These are phyloP conservation scores for Halotydeus destructor DNA, from an alignment of 1,140 invertebrate genomes.

Conservation along the genomic window DNA sequence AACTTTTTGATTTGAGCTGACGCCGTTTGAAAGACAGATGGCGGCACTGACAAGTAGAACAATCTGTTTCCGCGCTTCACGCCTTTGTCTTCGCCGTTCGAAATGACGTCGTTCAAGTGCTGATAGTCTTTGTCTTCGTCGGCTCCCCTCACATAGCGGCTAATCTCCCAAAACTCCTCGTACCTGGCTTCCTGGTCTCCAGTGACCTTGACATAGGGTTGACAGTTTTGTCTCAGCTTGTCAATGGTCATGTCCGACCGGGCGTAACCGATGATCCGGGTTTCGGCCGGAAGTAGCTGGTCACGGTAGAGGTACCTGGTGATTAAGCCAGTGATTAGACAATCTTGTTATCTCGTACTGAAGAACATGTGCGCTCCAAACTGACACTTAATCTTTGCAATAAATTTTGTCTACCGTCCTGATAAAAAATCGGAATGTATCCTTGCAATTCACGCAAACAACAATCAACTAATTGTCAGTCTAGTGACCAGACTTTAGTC, in stretches of 20 bases:
- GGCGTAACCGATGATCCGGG: slow-evolving; percentile 81
- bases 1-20: slow-evolving; percentile 61
- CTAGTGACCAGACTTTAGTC: no score
- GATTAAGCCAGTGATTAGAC: no score
- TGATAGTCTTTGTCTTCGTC: slow-evolving; percentile 57
- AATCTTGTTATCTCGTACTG: no score
- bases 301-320: slow-evolving; percentile 71
- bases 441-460: no score
- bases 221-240: slow-evolving; percentile 22
- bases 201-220: slow-evolving; percentile 28
- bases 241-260: slow-evolving; percentile 53
- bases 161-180: slow-evolving; percentile 66
- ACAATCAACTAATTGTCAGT: no score
- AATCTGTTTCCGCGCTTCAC: slow-evolving; percentile 47
- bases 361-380: no score
- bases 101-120: slow-evolving; percentile 47
- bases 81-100: slow-evolving; percentile 30
- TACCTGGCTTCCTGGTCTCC: slow-evolving; percentile 51
- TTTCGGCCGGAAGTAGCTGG: slow-evolving; percentile 64
- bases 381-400: no score
- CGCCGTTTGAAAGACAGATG: slow-evolving; percentile 72
- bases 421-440: no score
- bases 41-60: slow-evolving; percentile 91
- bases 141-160: slow-evolving; percentile 58
- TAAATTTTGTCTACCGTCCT: no score